These are phyloP conservation scores for Himalopsyche phryganea DNA, from an alignment of 1,140 invertebrate genomes.

Conservation along the genomic window DNA sequence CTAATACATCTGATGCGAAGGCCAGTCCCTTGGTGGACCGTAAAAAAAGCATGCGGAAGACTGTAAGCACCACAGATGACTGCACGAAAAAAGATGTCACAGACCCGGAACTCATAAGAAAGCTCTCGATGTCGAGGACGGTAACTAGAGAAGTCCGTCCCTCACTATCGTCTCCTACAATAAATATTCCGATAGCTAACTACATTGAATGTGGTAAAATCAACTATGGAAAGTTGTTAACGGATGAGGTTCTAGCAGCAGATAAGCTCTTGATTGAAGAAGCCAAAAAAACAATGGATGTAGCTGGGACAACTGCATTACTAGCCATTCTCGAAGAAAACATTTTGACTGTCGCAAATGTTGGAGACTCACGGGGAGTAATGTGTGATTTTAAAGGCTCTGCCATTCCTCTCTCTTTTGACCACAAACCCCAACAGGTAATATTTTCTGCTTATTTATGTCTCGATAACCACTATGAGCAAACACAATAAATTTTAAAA, in stretches of 20 bases:
- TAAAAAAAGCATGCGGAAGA: constrained; percentile 65
- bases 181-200: constrained; percentile 43
- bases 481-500: too few relatives aligned
- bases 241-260: constrained; percentile 78
- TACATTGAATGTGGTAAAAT: constrained; percentile 71
- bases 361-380: constrained; percentile 92
- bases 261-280: constrained; percentile 75
- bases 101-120: constrained; percentile 64
- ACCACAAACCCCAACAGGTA: constrained; percentile 95
- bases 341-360: constrained; percentile 87
- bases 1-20: constrained; percentile 31
- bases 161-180: constrained; percentile 37
- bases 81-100: constrained; percentile 60
- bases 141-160: constrained; percentile 63
- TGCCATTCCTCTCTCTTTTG: constrained; percentile 89
- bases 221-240: constrained; percentile 76
- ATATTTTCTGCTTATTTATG: constrained; percentile 32
- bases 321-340: constrained; percentile 81
- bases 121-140: constrained; percentile 59
- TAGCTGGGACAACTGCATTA: constrained; percentile 90
- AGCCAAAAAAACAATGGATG: constrained; percentile 78
- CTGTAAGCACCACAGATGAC: constrained; percentile 55
- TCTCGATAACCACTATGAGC: neutral
- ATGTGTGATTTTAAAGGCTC: constrained; percentile 88
- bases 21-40: constrained; percentile 45